A percentile compares a stretch with the other conserved stretches of the same genome.
Conservation (phyloP, 2,888 invertebrate genomes). For the Hydrotaea cyrtoneurina region DNA sequence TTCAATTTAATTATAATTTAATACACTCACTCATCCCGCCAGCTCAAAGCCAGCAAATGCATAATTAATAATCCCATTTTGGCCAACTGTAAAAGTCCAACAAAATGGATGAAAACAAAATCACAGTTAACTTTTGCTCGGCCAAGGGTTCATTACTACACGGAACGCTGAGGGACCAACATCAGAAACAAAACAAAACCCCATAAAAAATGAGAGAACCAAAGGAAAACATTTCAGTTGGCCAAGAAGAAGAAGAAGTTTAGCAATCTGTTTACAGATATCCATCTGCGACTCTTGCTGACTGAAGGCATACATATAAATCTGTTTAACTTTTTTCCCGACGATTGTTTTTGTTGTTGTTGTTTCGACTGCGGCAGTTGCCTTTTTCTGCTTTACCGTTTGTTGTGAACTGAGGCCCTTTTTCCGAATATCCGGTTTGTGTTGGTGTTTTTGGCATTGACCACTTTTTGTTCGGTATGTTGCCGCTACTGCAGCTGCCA, state of each 20-base stretch:
- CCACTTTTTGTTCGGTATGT: constrained; percentile 7
- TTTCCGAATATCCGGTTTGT: neutral
- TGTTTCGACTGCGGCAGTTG: neutral
- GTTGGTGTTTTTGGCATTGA: constrained; percentile 19
- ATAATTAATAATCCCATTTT: constrained; percentile 26
- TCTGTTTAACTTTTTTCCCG: neutral
- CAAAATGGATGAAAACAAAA: neutral
- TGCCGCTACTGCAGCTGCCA: neutral
- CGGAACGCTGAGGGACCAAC: neutral
- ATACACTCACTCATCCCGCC: neutral
- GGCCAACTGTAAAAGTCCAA: neutral
- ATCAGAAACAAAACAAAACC: neutral
- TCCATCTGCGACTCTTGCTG: constrained; percentile 23
- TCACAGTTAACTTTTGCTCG: constrained; percentile 1
- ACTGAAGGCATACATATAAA: constrained; percentile 17
- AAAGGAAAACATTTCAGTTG: neutral
- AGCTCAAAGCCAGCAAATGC: neutral
- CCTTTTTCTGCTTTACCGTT: too few species aligned
- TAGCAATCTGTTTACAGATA: constrained; percentile 29
- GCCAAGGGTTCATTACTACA: neutral
- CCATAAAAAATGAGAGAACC: neutral
- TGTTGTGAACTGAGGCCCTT: neutral
- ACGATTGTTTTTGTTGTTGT: neutral
- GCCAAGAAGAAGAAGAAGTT: neutral
- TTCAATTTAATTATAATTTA: constrained; percentile 25